Evolutionary conservation across 2,888 invertebrate species (phyloP).

Genomic region (Lepidochrysops patricia): DNA sequence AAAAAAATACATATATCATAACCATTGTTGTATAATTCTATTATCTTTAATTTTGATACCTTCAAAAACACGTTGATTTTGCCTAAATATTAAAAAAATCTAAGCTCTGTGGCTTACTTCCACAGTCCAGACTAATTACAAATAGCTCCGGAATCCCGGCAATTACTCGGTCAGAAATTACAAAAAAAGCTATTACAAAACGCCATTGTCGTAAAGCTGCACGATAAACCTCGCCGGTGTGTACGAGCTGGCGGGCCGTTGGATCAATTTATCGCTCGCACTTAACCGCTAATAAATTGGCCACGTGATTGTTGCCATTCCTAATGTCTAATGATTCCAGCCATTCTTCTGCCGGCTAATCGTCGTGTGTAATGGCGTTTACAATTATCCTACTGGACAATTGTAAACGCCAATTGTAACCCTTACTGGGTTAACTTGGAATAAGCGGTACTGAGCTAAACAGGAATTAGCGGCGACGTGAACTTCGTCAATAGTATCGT

Average conservation of each 20-base stretch:
- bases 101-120: neutral
- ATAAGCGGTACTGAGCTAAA: no score
- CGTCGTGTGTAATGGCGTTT: neutral
- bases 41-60: no score
- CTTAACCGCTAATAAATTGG: slow-evolving; percentile 73
- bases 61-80: no score
- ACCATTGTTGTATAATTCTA: no score
- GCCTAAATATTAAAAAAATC: no score
- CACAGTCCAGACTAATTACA: neutral
- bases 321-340: slow-evolving; percentile 33
- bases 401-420: no score
- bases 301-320: slow-evolving; percentile 45
- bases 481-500: no score
- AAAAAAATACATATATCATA: no score
- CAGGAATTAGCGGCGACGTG: no score
- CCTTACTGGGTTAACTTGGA: no score
- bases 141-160: neutral
- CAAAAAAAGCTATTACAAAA: slow-evolving; percentile 1
- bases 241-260: slow-evolving; percentile 70
- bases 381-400: neutral
- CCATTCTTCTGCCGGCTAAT: slow-evolving; percentile 24
- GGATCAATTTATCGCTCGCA: slow-evolving; percentile 72
- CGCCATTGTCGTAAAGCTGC: slow-evolving; percentile 20
- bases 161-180: neutral
- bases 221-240: slow-evolving; percentile 40